Evolutionary conservation across 2,797 vertebrate genomes (phyloP), one percentile per base, ranked within the genome.

Genomic region (Takifugu rubripes): DNA sequence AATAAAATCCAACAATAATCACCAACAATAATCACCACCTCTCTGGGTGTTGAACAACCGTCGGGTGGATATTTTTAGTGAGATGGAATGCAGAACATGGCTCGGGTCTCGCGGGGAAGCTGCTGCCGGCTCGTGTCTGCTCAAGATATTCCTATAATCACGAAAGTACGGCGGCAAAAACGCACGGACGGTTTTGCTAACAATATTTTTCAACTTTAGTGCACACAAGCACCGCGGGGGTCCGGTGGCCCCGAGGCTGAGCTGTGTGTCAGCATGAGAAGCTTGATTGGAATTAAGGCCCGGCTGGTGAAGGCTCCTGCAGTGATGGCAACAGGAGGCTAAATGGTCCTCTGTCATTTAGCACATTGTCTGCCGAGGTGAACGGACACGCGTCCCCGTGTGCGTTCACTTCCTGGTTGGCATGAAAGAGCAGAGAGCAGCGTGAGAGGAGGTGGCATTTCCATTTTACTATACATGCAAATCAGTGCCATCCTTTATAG

Each of bases 311-410:
- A 82, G 33, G 16, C 69, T 59, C 77, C 83, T 54, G 74, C 68
- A 27, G 84, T 25, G 77, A 68, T 0, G 49, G 53, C 82, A 74
- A 49, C 82, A 46, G 85, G 89, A 85, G 85, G 89, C 85, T 92
- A 92, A 93, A 91, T 92, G 90, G 84, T 87, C 86, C 89, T 87
- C 36, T 92, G 86, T 84, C 87, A 88, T 90, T 87, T 90, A 90
- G 84, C 91, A 89, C 84, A 90, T 91, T 87, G 88, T 89, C 73
- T 49, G 75, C 66, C 59, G 79, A 85, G 78, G 79, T 66, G 74
- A 77, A 79, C 49, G 72, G 74, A 83, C 78, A 74, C 67, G 62
- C 75, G 81, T 74, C 82, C 84, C 87, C 74, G 46, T 82, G 84
- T 59, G 71, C 77, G 89, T 88, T 81, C 79, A 87, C 84, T 72